Conservation (phyloP, 2,888 invertebrate genomes). For the Prionchulus punctatus region DNA sequence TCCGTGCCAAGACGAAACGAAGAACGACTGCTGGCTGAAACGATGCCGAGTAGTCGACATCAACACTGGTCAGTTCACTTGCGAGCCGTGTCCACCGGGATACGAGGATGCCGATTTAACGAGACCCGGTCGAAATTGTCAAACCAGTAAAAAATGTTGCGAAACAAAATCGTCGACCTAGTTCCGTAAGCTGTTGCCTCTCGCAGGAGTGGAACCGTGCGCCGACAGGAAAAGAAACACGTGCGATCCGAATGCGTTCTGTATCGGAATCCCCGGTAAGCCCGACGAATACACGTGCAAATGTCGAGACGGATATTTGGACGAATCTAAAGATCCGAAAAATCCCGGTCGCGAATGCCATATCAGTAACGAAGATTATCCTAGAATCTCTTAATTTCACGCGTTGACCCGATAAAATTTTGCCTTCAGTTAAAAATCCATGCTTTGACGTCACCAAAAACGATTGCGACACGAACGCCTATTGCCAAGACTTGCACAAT, state of each 20-base stretch:
- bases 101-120: not conserved
- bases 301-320: slow-evolving; percentile 10
- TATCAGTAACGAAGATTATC: slow-evolving; percentile 1
- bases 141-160: slow-evolving; percentile 16
- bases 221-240: slow-evolving; percentile 4
- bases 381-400: not conserved
- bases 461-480: slow-evolving; percentile 9
- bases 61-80: not conserved
- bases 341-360: slow-evolving; percentile 8
- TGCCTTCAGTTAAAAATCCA: slow-evolving; percentile 6
- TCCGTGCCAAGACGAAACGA: not conserved
- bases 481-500: not conserved
- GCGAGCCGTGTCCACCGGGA: slow-evolving; percentile 2
- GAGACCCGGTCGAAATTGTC: slow-evolving; percentile 28
- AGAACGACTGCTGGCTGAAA: slow-evolving; percentile 4
- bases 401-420: not conserved
- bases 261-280: not conserved
- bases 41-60: slow-evolving; percentile 1
- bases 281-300: slow-evolving; percentile 7
- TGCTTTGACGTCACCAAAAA: slow-evolving; percentile 8
- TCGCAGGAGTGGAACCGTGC: slow-evolving; percentile 4
- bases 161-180: not conserved
- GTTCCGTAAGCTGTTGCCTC: not conserved
- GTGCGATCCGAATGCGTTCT: slow-evolving; percentile 7
- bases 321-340: not conserved